phyloP scores from a whole-genome alignment of 2,797 vertebrate genomes.

The Chromobotia macracanthus region DNA sequence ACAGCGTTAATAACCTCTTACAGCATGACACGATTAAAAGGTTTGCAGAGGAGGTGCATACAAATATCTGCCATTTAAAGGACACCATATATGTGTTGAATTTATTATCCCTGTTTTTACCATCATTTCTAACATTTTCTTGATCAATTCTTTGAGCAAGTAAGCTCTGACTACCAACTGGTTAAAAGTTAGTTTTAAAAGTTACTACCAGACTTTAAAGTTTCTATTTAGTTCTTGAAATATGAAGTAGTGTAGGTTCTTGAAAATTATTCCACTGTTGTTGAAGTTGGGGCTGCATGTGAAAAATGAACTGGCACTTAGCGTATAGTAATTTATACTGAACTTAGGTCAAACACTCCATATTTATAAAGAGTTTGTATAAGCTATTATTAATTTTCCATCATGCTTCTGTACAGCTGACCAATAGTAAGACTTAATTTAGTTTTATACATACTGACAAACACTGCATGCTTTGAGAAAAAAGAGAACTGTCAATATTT shows the following conservation, averaged over 20 bases:
- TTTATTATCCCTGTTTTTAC: conserved; percentile 19
- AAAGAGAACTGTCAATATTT: conserved; percentile 2
- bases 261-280: neutral
- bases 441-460: conserved; percentile 27
- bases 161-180: too few relatives aligned
- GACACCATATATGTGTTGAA: conserved; percentile 38
- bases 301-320: conserved; percentile 8
- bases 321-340: conserved; percentile 7
- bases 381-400: neutral
- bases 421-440: conserved; percentile 26
- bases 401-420: conserved; percentile 20
- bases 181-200: too few relatives aligned
- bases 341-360: conserved; percentile 22
- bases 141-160: conserved; percentile 32
- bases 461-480: conserved; percentile 14
- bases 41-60: neutral
- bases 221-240: neutral
- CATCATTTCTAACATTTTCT: conserved; percentile 39
- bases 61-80: conserved; percentile 20
- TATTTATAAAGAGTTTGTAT: conserved; percentile 22
- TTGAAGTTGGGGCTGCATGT: neutral
- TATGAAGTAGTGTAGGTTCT: neutral
- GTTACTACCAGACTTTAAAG: too few relatives aligned
- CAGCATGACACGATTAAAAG: conserved; percentile 27
- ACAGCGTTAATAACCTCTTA: conserved; percentile 18